phyloP scores from a whole-genome alignment of 2,888 invertebrate genomes.

The Chymomyza procnemis region DNA sequence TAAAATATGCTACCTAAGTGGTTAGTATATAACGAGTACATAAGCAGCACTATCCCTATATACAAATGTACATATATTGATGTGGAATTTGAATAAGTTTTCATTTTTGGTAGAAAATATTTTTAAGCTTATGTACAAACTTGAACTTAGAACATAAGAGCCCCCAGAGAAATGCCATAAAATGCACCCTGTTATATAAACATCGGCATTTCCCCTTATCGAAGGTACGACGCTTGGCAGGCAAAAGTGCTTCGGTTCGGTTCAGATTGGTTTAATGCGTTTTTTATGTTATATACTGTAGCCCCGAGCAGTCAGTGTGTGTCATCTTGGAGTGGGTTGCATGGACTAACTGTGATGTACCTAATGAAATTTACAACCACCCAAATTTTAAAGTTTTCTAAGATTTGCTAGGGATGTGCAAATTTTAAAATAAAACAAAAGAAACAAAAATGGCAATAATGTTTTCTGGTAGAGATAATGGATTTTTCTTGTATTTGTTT shows the following conservation, averaged over 20 bases:
- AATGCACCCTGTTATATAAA: constrained; percentile 67
- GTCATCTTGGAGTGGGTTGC: constrained; percentile 20
- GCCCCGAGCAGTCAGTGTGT: constrained; percentile 30
- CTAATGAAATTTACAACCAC: constrained; percentile 51
- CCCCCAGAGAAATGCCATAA: constrained; percentile 40
- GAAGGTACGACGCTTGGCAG: constrained; percentile 52
- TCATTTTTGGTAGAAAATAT: constrained; percentile 6
- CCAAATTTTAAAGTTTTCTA: constrained; percentile 30
- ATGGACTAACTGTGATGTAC: constrained; percentile 20
- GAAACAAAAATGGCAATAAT: constrained; percentile 1
- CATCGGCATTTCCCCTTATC: constrained; percentile 59
- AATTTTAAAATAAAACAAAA: constrained; percentile 13
- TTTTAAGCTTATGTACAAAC: neutral
- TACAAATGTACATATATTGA: neutral
- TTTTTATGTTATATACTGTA: constrained; percentile 67
- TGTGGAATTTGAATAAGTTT: constrained; percentile 31
- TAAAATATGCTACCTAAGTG: neutral
- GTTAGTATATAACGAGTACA: constrained; percentile 20
- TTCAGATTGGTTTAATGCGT: constrained; percentile 55
- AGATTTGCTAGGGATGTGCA: constrained; percentile 8
- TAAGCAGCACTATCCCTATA: neutral
- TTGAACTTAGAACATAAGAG: constrained; percentile 24
- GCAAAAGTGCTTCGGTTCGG: constrained; percentile 56
- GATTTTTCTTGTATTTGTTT: neutral
- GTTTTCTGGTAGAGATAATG: neutral